Base-by-base conservation (phyloP, 2,797 vertebrate genomes). In the Anas bahamensis region DNA sequence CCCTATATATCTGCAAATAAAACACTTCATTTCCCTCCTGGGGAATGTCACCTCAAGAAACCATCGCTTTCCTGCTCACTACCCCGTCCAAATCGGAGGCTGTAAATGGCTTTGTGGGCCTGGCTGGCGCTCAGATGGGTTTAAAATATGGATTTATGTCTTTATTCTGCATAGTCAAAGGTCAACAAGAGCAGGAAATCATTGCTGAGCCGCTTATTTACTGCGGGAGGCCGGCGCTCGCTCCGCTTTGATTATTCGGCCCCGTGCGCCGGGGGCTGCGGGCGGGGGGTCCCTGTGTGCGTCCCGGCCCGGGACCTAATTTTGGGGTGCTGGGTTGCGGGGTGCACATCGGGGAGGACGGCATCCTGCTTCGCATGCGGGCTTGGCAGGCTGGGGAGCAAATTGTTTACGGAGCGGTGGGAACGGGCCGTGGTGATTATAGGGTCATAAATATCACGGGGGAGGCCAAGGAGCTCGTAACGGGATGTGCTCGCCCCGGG, bases 151-250 rank as follows among this genome's bases (percentile, higher is more conserved):
- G 95, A 96, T 96, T 94, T 96, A 96, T 95, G 92, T 91, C 96
- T 96, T 96, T 96, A 95, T 96, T 96, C 93, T 91, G 89, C 90
- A 90, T 96, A 94, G 95, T 92, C 96, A 96, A 96, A 97, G 96
- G 97, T 97, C 96, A 96, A 95, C 80, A 89, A 89, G 89, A 95
- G 94, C 89, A 94, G 95, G 96, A 95, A 96, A 97, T 97, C 91
- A 87, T 95, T 69, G 57, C 88, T 31, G 85, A 95, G 96, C 88
- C 15, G 57, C 87, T 93, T 96, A 94, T 96, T 96, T 95, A 96
- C 64, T 13, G 89, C 29, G 26, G 61, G 66, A 86, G 84, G 95
- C 17, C 13, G 85, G 80, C 7, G 29, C 89, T 80, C 9, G 6
- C 71, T 86, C 74, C 65, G 82, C 85, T 39, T 22, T 29, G 64